Evolutionary conservation across 2,888 invertebrate species (phyloP).

Genomic region (Volucella bombylans): DNA sequence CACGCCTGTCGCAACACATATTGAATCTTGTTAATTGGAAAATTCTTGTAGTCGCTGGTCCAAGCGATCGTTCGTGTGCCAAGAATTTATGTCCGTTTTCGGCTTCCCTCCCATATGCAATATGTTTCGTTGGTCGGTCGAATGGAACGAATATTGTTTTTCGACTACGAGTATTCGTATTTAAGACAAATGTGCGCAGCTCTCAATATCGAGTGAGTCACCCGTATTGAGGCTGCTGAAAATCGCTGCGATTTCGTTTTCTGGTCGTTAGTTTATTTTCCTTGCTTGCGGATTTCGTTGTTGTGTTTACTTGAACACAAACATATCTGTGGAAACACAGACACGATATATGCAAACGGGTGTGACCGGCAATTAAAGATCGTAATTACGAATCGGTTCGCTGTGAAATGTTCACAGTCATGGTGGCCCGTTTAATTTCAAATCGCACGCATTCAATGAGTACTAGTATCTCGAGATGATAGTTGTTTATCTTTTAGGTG

Average conservation of each 20-base stretch:
- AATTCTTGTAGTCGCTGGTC: slow-evolving; percentile 60
- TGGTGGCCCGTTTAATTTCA: slow-evolving; percentile 31
- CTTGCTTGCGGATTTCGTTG: slow-evolving; percentile 9
- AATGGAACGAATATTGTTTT: slow-evolving; percentile 12
- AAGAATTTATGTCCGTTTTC: slow-evolving; percentile 53
- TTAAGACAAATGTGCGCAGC: slow-evolving; percentile 38
- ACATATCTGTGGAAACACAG: slow-evolving; percentile 1
- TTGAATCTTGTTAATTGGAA: slow-evolving; percentile 70
- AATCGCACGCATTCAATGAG: slow-evolving; percentile 40
- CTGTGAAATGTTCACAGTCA: slow-evolving; percentile 3
- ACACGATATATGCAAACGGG: neutral
- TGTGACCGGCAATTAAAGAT: slow-evolving; percentile 24
- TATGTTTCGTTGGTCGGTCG: slow-evolving; percentile 25
- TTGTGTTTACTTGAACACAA: slow-evolving; percentile 25
- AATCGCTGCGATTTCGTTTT: slow-evolving; percentile 1
- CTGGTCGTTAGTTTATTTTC: slow-evolving; percentile 29
- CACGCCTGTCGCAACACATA: slow-evolving; percentile 36
- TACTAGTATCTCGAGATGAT: slow-evolving; percentile 7
- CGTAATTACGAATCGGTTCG: slow-evolving; percentile 30
- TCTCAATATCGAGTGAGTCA: slow-evolving; percentile 50
- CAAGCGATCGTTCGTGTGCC: slow-evolving; percentile 41
- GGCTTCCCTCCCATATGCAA: neutral
- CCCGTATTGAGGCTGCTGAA: neutral
- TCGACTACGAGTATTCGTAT: neutral
- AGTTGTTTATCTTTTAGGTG: slow-evolving; percentile 36